Conservation (phyloP, 2,888 invertebrate species). For the Geotrupes spiniger region DNA sequence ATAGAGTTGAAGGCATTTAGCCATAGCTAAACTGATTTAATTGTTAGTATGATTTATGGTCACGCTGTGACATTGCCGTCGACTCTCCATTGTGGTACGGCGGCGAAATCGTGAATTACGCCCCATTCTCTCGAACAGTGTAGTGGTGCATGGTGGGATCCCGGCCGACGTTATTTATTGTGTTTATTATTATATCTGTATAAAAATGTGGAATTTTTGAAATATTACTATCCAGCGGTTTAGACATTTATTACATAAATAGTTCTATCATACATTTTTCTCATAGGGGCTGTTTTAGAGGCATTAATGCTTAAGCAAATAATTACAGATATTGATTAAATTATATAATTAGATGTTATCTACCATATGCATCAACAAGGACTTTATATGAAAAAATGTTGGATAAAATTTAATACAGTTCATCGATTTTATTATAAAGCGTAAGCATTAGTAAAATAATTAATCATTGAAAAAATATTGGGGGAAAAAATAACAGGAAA, state of each 20-base stretch:
- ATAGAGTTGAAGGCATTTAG: slow-evolving; percentile 43
- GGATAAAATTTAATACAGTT: too few relatives aligned
- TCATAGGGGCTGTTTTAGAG: too few relatives aligned
- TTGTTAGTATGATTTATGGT: slow-evolving; percentile 46
- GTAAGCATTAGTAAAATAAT: too few relatives aligned
- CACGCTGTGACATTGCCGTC: slow-evolving; percentile 41
- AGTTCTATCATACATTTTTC: too few relatives aligned
- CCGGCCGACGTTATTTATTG: slow-evolving; percentile 28
- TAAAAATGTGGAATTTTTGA: slow-evolving; percentile 22
- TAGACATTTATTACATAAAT: slow-evolving; percentile 13
- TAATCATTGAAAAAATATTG: too few relatives aligned
- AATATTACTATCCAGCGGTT: slow-evolving; percentile 19
- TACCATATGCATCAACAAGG: too few relatives aligned
- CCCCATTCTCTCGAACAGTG: slow-evolving; percentile 29
- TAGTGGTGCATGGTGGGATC: slow-evolving; percentile 25
- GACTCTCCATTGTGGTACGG: slow-evolving; percentile 31
- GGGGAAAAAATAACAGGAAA: too few relatives aligned
- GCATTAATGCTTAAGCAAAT: too few relatives aligned
- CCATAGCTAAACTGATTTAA: slow-evolving; percentile 45
- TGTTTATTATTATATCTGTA: slow-evolving; percentile 29
- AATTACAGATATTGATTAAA: too few relatives aligned
- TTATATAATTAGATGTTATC: too few relatives aligned
- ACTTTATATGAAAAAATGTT: too few relatives aligned
- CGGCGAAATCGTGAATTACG: slow-evolving; percentile 36
- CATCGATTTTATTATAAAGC: too few relatives aligned